Evolutionary conservation across 2,797 vertebrate species (phyloP).

Genomic region (Enteromius anoplus): DNA sequence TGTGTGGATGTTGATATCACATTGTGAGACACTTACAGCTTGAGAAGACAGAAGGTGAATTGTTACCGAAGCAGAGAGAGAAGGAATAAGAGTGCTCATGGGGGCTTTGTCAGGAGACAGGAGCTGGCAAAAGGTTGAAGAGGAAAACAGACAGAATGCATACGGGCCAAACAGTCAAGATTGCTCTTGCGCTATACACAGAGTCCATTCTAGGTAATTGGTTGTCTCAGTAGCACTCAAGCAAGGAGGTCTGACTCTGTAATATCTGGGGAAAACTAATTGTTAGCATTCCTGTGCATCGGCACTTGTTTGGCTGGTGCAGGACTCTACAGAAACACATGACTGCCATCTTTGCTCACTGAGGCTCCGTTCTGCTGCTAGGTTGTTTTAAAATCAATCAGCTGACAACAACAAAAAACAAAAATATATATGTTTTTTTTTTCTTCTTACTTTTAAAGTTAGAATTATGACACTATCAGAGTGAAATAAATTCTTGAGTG

Average conservation of each 20-base stretch:
- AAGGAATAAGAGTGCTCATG: conserved; percentile 11
- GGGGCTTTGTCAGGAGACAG: conserved; percentile 15
- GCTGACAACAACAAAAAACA: not conserved
- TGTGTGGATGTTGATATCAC: conserved; percentile 7
- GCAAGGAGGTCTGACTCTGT: not conserved
- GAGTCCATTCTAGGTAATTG: not conserved
- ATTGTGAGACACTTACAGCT: conserved; percentile 14
- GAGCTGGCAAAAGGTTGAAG: conserved; percentile 36
- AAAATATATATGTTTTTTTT: not conserved
- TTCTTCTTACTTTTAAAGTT: not conserved
- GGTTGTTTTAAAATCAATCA: conserved; percentile 23
- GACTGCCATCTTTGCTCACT: not conserved
- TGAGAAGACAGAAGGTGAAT: conserved; percentile 28
- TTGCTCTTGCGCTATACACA: conserved; percentile 1
- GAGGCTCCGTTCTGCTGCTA: not conserved
- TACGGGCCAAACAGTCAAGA: conserved; percentile 17
- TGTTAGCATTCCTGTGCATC: not conserved
- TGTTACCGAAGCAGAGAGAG: not conserved
- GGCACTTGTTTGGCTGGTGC: not conserved
- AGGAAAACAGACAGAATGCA: conserved; percentile 18
- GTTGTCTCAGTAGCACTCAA: not conserved
- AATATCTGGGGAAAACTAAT: not conserved
- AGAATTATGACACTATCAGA: not conserved
- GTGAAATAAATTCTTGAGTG: not conserved
- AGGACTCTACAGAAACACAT: not conserved